Evolutionary conservation across 1,140 invertebrate genomes (phyloP), one percentile per base, ranked within the genome.

Genomic region (Aphaenogaster rudis): DNA sequence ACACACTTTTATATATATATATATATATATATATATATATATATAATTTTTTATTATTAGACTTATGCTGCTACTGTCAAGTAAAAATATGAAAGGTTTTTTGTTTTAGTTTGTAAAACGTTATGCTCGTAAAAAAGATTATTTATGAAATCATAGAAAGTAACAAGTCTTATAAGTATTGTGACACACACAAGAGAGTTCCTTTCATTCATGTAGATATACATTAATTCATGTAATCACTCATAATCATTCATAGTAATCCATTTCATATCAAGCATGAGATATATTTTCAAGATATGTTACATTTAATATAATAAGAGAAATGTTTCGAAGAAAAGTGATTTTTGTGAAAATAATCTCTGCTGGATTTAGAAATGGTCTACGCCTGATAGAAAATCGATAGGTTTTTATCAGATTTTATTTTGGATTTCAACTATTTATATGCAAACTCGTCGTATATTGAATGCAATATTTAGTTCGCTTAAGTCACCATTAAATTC

Each of bases 401-500:
- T 71, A 63, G 63, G 66, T 78, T 87, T 54, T 66, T 39, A 64
- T 8, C 50, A 17, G 67, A n/a, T n/a, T 59, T 81, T 42, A 13
- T 61, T 86, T 81, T 42, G 7, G 2, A 63, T 72, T 45, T 42
- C 45, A 50, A 82, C 11, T 45, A 76, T 13, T 81, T 82, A 81
- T 77, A 67, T 66, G 90, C 90, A 39, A 90, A 82, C 54, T 59
- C 63, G 74, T 90, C 79, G n/a, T 42, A 59, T 87, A 76, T 89
- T 74, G 93, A 93, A 93, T 94, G 93, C 92, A 89, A 91, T 87
- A 91, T 91, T 93, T 93, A 93, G 90, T 91, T 86, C 57, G 92
- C 93, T 93, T 94, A 81, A 81, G 88, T 85, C 85, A 90, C 87
- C 74, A 74, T 91, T 72, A 82, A 89, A 88, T 77, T 91, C 61